Evolutionary conservation across 2,113 vertebrate genomes (phyloP).

Genomic region (Geococcyx californianus): DNA sequence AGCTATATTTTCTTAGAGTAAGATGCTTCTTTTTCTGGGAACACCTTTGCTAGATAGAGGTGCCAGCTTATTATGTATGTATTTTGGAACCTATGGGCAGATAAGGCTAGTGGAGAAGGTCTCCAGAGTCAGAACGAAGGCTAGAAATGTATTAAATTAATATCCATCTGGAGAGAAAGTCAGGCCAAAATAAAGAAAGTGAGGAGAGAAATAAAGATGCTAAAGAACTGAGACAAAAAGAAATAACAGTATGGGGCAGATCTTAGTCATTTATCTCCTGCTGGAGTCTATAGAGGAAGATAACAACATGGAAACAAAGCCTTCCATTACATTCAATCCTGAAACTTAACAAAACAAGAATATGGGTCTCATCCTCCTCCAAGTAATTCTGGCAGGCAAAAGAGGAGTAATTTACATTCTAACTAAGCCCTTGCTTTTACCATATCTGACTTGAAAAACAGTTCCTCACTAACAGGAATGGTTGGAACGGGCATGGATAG

Average conservation of each 20-base stretch:
- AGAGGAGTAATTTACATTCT: slow-evolving; percentile 1
- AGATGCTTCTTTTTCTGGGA: not conserved
- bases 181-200: not conserved
- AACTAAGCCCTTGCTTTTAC: not conserved
- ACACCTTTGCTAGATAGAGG: not conserved
- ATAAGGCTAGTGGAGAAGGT: not conserved
- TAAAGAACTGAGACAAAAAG: not conserved
- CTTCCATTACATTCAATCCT: not conserved
- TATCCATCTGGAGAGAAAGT: not conserved
- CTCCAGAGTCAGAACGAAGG: not conserved
- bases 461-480: not conserved
- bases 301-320: not conserved
- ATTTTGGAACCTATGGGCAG: not conserved
- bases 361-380: not conserved
- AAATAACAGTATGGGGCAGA: not conserved
- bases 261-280: not conserved
- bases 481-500: not conserved
- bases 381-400: not conserved
- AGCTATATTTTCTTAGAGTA: not conserved
- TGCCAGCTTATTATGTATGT: not conserved
- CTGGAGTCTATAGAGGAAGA: not conserved
- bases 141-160: not conserved
- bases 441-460: not conserved
- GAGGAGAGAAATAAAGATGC: not conserved
- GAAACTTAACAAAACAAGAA: not conserved